Evolutionary conservation across 1,140 invertebrate species (phyloP), one percentile per base, ranked within the genome.

Genomic region (Heliconius melpomene): DNA sequence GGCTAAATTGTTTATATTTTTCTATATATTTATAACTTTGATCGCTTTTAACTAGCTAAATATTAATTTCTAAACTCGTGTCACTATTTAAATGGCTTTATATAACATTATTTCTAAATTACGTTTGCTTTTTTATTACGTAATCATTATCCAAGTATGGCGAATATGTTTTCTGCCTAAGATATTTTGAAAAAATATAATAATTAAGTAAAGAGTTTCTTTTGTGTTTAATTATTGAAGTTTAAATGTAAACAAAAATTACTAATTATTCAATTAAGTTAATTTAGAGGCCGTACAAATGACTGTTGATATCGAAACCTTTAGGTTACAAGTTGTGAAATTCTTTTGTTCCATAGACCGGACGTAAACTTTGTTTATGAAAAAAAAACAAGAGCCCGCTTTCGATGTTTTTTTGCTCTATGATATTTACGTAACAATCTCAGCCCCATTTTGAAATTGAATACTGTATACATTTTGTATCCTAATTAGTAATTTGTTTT

Each of bases 1-100:
- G 80, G 80, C 75, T 73, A 76, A 81, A 79, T 82, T 79, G 23
- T 57, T 71, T 81, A 46, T 57, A 74, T 74, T 79, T 60, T 70
- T 40, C 71, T 77, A 32, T 32, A 18, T 77, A 77, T 80, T 52
- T 77, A 52, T 80, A 74, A 75, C 75, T 80, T 80, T 74, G 18
- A 54, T 50, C 29, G 71, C 71, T 72, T 66, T 66, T 23, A 29
- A 29, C 60, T 9, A 66, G 11, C 60, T 66, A 29, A 66, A 66
- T 26, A 66, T 66, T 66, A 29, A 29, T 26, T 26, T 29, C 5
- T 66, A 16, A 66, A 66, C 60, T 66, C 60, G 8, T 13, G 60
- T n/a, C 60, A 6, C 3, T 29, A 66, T 29, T 66, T 26, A 66
- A 66, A n/a, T 29, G n/a, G 11, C 26, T 26, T 26, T 66, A 66